Conservation (phyloP, 2,888 invertebrate genomes). For the Campaea margaritaria region DNA sequence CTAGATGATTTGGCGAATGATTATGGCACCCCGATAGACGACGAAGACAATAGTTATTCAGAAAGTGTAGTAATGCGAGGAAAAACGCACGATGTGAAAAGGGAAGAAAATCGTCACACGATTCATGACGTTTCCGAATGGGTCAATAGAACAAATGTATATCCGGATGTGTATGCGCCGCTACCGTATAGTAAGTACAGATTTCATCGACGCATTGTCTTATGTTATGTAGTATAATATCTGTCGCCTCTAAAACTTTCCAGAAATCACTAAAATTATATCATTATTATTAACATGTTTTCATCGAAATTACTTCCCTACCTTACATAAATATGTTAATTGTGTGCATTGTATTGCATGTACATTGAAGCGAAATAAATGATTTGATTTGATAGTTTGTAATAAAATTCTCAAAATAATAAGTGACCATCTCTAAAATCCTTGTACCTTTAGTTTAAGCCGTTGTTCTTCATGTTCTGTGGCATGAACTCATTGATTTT, state of each 20-base stretch:
- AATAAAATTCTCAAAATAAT: not conserved
- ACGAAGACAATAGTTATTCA: slow-evolving; percentile 40
- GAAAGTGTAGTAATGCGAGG: slow-evolving; percentile 54
- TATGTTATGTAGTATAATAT: not conserved
- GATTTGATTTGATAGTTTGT: too few relatives aligned
- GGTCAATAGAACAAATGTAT: slow-evolving; percentile 82
- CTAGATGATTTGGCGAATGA: slow-evolving; percentile 32
- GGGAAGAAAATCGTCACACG: slow-evolving; percentile 68
- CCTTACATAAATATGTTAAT: too few relatives aligned
- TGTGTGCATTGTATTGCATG: too few relatives aligned
- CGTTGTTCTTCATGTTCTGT: not conserved
- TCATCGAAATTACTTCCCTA: too few relatives aligned
- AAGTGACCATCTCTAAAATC: not conserved
- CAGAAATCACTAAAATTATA: not conserved
- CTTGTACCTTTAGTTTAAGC: not conserved
- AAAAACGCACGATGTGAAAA: slow-evolving; percentile 51
- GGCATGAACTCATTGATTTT: not conserved
- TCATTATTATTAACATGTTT: too few relatives aligned
- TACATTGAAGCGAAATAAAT: too few relatives aligned
- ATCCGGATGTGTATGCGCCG: slow-evolving; percentile 91
- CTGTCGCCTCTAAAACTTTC: not conserved
- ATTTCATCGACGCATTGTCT: slow-evolving; percentile 4
- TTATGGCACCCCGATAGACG: slow-evolving; percentile 37
- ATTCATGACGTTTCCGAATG: slow-evolving; percentile 72
- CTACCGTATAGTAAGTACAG: slow-evolving; percentile 90